A percentile compares a stretch with the other conserved stretches of the same genome.
Conservation (phyloP, 2,888 invertebrate genomes). For the Cryptophagus acutangulus region DNA sequence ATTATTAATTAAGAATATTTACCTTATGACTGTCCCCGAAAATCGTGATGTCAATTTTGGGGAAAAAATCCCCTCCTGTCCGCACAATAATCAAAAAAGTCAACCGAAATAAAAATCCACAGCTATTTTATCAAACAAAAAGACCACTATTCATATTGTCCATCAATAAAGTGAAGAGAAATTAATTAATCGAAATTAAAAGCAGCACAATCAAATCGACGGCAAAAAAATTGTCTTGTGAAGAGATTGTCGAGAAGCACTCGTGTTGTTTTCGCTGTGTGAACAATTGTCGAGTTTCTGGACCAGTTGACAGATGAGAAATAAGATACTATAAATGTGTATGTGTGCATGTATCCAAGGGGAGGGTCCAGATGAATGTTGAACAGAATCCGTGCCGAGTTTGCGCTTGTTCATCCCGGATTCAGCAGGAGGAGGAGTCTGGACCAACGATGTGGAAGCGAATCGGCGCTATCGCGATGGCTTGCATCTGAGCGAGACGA, state of each 20-base stretch:
- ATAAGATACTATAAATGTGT: slow-evolving; percentile 20
- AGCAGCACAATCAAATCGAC: slow-evolving; percentile 4
- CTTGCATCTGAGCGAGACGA: too few species aligned
- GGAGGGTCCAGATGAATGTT: slow-evolving; percentile 43
- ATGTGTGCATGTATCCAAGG: slow-evolving; percentile 25
- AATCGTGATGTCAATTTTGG: slow-evolving; percentile 47
- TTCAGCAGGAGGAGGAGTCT: slow-evolving; percentile 24
- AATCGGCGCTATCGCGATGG: slow-evolving; percentile 10
- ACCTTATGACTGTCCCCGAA: slow-evolving; percentile 49
- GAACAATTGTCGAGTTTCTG: slow-evolving; percentile 21
- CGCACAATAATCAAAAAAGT: slow-evolving; percentile 13
- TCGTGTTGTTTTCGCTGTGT: background rate
- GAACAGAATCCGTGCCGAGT: slow-evolving; percentile 22
- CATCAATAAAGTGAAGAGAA: background rate
- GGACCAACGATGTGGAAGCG: slow-evolving; percentile 1
- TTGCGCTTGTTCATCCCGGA: slow-evolving; percentile 23
- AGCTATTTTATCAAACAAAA: slow-evolving; percentile 4
- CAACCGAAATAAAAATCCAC: slow-evolving; percentile 4
- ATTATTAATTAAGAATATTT: slow-evolving; percentile 17
- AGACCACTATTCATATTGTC: background rate
- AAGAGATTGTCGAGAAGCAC: background rate
- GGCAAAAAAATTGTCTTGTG: slow-evolving; percentile 1
- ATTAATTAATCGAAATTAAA: background rate
- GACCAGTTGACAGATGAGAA: slow-evolving; percentile 28
- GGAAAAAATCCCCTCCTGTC: slow-evolving; percentile 34